These are phyloP conservation scores for Acrossocheilus wenchowensis DNA, from an alignment of 2,797 vertebrate species.

Conservation along the genomic window DNA sequence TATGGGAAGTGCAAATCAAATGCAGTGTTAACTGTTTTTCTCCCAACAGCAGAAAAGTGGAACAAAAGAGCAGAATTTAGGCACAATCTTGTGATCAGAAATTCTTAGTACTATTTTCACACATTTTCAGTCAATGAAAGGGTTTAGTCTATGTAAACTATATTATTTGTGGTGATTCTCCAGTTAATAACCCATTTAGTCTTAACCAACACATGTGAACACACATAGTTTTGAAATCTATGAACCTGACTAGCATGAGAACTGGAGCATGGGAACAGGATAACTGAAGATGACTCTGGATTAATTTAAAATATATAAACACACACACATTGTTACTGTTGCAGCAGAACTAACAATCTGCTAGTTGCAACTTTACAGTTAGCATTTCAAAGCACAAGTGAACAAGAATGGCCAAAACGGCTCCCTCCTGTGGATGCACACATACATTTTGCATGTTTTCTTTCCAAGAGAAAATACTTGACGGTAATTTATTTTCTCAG, in stretches of 20 bases:
- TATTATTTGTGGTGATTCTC: not conserved
- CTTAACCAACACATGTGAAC: not conserved
- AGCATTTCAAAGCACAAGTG: not conserved
- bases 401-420: conserved; percentile 5
- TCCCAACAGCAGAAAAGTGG: not conserved
- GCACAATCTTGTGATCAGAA: not conserved
- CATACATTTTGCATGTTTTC: not conserved
- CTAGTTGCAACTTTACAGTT: not conserved
- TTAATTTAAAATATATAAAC: not conserved
- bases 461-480: not conserved
- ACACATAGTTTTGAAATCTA: not conserved
- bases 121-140: not conserved
- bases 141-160: not conserved
- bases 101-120: not conserved
- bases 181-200: not conserved
- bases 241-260: not conserved
- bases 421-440: conserved; percentile 30
- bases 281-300: not conserved
- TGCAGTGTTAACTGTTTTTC: not conserved
- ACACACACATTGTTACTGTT: not conserved
- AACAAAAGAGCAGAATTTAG: not conserved
- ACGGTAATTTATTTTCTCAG: not conserved
- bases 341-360: not conserved
- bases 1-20: not conserved
- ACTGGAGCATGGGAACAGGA: not conserved